Conservation (phyloP, 1,140 invertebrate species). For the Lepidurus apus region DNA sequence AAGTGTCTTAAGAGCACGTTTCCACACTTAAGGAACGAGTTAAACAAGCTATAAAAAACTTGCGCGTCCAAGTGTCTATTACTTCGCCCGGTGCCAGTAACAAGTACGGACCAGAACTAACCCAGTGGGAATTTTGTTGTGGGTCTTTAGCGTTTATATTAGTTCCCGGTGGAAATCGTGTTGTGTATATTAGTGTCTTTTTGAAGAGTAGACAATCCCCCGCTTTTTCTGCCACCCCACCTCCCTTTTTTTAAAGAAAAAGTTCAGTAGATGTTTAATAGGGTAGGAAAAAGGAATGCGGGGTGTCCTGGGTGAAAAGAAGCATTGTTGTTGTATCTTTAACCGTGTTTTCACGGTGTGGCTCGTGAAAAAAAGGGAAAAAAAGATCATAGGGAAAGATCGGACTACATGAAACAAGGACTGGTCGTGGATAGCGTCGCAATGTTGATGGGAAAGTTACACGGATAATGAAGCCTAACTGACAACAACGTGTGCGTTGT, state of each 20-base stretch:
- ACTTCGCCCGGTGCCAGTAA: conserved; percentile 2
- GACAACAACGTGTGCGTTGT: conserved; percentile 3
- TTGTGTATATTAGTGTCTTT: background rate
- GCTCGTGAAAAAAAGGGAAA: background rate
- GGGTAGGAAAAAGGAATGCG: background rate
- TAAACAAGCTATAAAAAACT: conserved; percentile 1
- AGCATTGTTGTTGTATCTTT: background rate
- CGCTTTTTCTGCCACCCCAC: too few species aligned
- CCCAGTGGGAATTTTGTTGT: background rate
- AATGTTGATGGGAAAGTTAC: conserved; percentile 17
- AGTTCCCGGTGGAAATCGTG: background rate
- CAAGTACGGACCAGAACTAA: background rate
- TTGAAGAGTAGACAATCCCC: too few species aligned
- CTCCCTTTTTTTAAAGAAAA: too few species aligned
- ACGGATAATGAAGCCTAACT: conserved; percentile 18
- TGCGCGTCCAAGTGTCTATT: conserved; percentile 2
- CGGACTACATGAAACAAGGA: background rate
- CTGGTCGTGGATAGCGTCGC: background rate
- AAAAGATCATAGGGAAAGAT: background rate
- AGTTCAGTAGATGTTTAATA: too few species aligned
- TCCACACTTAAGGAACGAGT: conserved; percentile 13
- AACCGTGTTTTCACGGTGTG: background rate
- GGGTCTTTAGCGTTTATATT: conserved; percentile 8
- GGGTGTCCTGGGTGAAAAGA: background rate
- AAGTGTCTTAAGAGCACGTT: background rate